Percentiles rank a stretch among this genome's conserved stretches.
These are phyloP conservation scores for Glyptemys insculpta DNA, from an alignment of 2,797 vertebrate genomes.

Conservation along the genomic window DNA sequence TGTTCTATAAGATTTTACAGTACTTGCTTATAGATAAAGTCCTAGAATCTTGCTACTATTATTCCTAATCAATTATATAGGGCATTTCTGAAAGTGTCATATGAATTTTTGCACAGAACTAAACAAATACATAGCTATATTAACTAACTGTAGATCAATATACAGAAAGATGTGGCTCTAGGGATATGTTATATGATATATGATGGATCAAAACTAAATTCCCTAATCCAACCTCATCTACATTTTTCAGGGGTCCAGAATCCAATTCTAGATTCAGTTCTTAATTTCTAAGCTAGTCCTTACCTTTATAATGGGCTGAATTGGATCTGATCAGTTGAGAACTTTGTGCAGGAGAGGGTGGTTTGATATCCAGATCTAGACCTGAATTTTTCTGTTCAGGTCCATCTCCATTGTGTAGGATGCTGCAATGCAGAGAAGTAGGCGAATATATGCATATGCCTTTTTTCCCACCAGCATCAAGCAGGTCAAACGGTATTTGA, in stretches of 20 bases:
- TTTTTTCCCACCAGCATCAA: neutral
- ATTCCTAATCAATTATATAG: neutral
- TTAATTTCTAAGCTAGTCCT: neutral
- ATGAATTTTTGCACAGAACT: neutral
- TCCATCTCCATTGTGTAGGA: neutral
- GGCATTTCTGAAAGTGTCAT: neutral
- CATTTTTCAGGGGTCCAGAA: neutral
- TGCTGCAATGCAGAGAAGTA: neutral
- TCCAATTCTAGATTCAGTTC: neutral
- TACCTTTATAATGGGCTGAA: neutral
- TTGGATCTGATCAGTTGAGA: rapidly evolving
- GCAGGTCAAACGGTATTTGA: neutral
- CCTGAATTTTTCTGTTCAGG: neutral
- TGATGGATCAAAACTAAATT: neutral
- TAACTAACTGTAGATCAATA: neutral
- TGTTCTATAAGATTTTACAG: neutral
- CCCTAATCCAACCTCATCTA: neutral
- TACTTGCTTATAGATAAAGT: neutral
- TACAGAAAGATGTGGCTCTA: neutral
- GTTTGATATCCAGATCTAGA: neutral
- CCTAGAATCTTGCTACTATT: neutral
- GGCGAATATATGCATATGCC: rapidly evolving
- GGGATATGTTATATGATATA: neutral
- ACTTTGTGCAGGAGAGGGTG: neutral
- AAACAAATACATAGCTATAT: neutral